These are phyloP conservation scores for Aleiodes alternator DNA, from an alignment of 2,888 invertebrate species.

Conservation along the genomic window DNA sequence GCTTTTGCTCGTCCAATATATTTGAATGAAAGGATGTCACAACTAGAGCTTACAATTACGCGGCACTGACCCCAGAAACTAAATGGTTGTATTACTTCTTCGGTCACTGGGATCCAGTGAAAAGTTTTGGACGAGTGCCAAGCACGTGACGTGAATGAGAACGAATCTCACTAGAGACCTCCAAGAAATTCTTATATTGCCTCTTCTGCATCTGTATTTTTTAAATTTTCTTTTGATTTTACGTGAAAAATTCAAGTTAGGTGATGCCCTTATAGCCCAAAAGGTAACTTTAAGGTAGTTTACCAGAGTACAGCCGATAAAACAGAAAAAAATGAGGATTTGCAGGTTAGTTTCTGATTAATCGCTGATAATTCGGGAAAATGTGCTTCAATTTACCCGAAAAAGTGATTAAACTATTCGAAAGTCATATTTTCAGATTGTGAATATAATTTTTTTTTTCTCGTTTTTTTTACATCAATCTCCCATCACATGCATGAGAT, in stretches of 20 bases:
- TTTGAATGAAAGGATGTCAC: slow-evolving; percentile 2
- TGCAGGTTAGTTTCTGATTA: too few species aligned
- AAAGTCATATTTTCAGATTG: too few species aligned
- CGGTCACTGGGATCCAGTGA: slow-evolving; percentile 25
- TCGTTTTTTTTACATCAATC: too few species aligned
- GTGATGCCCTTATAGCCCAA: not conserved
- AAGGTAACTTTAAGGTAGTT: not conserved
- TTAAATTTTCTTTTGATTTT: not conserved
- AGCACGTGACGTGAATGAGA: slow-evolving; percentile 61
- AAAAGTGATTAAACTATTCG: too few species aligned
- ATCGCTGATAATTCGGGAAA: too few species aligned
- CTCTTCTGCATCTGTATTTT: slow-evolving; percentile 25
- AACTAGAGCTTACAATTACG: slow-evolving; percentile 13
- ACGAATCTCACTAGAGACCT: slow-evolving; percentile 50
- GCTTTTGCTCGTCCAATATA: not conserved
- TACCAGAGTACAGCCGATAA: too few species aligned
- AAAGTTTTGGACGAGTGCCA: slow-evolving; percentile 57
- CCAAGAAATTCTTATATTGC: slow-evolving; percentile 45
- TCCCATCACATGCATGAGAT: too few species aligned
- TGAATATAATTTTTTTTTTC: too few species aligned
- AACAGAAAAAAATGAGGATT: too few species aligned
- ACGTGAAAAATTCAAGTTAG: not conserved
- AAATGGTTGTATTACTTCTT: not conserved
- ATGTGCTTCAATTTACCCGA: too few species aligned
- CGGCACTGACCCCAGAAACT: slow-evolving; percentile 17